Evolutionary conservation across 2,888 invertebrate genomes (phyloP), one percentile per base, ranked within the genome.

Genomic region (Leucophenga maculata): DNA sequence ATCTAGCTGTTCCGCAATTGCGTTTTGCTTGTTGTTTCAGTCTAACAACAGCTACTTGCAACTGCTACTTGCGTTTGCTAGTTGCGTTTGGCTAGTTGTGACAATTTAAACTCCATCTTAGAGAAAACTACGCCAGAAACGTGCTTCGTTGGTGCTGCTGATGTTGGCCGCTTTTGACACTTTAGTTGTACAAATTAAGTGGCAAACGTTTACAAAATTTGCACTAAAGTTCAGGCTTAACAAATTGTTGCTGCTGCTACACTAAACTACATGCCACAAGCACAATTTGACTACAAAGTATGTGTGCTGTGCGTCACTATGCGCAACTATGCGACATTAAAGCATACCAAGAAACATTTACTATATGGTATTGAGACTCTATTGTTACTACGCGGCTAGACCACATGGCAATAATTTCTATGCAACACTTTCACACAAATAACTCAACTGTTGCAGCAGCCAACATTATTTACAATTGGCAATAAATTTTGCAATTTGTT

Each of bases 401-500:
- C 16, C 46, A n/a, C n/a, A 46, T 48, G 39, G 52, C 50, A 48
- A 60, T 55, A 54, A 39, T n/a, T 52, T 65, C 22, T 52, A 50
- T 66, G 60, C 73, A 69, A 74, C 71, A 73, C 74, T 72, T 76
- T 78, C 72, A 75, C 73, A 75, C 78, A 75, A 13, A 46, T 32
- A 60, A 60, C 32, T 26, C 9, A 16, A 20, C 48, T 64, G 50
- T 48, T 48, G 68, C 67, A 69, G 76, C 78, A 82, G 80, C 79
- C 78, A 80, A 82, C 82, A 86, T 85, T 85, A 84, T 84, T 83
- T 84, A 83, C 79, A 79, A 84, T 71, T 74, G 74, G 85, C 84
- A 85, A 85, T 85, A 85, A 85, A 85, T 86, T 86, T 77, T 78
- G 80, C 84, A 85, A 85, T 86, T 85, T 85, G 86, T 85, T 85